A percentile compares a stretch with the other conserved stretches of the same genome.
Conservation (phyloP, 2,113 vertebrate genomes). For the Myrmecobius fasciatus region DNA sequence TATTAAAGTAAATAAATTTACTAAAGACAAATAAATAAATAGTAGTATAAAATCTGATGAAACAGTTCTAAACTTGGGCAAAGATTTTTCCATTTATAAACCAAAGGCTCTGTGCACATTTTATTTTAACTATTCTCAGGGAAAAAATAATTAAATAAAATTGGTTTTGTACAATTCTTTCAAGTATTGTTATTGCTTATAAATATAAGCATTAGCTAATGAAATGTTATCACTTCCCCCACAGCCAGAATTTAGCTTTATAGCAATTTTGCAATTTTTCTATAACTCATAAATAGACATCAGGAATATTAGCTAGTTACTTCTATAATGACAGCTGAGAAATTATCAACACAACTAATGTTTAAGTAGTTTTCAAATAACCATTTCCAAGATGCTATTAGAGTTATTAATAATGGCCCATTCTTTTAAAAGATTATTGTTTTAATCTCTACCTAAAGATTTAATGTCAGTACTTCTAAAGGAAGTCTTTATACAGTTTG, state of each 20-base stretch:
- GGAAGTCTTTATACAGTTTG: neutral
- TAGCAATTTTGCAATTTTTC: neutral
- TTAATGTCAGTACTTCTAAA: neutral
- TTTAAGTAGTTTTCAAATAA: neutral
- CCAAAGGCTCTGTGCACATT: neutral
- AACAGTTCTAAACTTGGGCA: neutral
- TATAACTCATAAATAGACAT: neutral
- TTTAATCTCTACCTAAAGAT: neutral
- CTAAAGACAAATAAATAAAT: no score
- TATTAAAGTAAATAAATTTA: no score
- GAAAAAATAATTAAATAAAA: conserved; percentile 6
- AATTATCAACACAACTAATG: neutral
- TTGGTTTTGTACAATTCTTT: neutral
- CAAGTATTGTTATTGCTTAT: neutral
- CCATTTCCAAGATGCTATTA: neutral
- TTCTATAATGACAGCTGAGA: neutral
- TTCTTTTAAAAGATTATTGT: neutral
- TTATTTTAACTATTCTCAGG: neutral
- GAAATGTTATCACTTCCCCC: neutral
- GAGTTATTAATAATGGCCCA: neutral
- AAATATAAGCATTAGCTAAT: neutral
- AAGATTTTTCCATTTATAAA: neutral
- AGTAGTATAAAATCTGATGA: neutral
- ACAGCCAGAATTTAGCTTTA: neutral
- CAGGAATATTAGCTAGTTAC: neutral